Conservation (phyloP, 2,113 vertebrate species). For the Vicugna pacos region DNA sequence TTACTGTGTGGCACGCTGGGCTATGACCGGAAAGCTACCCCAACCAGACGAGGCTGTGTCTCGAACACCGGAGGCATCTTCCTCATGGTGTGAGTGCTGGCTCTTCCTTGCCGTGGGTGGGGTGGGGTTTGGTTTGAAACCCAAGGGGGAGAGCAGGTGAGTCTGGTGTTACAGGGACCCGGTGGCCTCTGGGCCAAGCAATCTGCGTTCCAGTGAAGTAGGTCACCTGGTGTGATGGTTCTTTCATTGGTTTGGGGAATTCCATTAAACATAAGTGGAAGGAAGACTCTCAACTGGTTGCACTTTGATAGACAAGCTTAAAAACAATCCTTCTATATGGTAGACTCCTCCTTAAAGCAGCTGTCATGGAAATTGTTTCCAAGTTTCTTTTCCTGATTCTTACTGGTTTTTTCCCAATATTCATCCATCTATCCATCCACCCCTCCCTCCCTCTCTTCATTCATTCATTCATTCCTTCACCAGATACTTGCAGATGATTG, state of each 20-base stretch:
- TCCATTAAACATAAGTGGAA: background rate
- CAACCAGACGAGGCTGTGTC: constrained; percentile 95
- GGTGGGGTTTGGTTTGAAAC: background rate
- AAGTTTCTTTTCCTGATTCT: background rate
- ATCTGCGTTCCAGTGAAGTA: too few species aligned
- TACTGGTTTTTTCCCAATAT: background rate
- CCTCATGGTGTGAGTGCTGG: constrained; percentile 95
- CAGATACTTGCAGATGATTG: background rate
- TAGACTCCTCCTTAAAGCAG: background rate
- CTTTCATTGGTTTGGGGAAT: background rate
- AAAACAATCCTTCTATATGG: background rate
- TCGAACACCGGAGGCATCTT: constrained; percentile 97
- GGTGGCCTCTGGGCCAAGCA: fast-evolving
- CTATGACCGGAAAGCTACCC: constrained; percentile 93
- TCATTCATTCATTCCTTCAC: background rate
- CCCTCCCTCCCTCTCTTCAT: background rate
- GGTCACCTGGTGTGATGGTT: fast-evolving
- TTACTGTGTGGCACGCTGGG: constrained; percentile 94
- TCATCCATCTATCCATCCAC: too few species aligned
- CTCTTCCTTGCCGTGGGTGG: background rate
- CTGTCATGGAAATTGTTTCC: background rate
- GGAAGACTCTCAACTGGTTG: background rate
- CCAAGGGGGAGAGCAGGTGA: fast-evolving
- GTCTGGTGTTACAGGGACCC: fast-evolving
- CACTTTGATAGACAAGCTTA: background rate